Conservation (phyloP, 2,113 vertebrate genomes). For the Camelus bactrianus region DNA sequence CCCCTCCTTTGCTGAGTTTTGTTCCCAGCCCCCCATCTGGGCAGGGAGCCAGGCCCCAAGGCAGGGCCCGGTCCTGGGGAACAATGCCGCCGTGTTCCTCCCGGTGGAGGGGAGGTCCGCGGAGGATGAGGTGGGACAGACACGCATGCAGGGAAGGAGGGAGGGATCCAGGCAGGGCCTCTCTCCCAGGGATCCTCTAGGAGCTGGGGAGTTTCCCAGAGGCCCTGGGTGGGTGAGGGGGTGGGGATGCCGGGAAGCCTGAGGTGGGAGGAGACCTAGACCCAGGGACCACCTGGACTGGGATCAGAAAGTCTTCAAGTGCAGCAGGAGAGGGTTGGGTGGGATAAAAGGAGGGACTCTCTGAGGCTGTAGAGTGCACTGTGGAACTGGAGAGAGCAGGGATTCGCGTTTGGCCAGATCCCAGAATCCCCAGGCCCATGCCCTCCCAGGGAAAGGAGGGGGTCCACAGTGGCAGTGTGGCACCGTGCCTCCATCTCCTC, state of each 20-base stretch:
- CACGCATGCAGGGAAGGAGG: neutral
- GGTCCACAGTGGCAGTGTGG: neutral
- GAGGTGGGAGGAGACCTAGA: neutral
- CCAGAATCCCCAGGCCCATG: neutral
- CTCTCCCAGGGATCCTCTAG: neutral
- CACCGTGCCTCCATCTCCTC: too few species aligned
- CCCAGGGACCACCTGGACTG: neutral
- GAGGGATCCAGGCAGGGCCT: neutral
- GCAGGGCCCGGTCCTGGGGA: constrained; percentile 67
- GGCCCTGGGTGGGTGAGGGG: neutral
- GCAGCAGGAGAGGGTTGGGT: constrained; percentile 1
- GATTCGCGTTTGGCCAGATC: neutral
- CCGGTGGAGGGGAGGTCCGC: constrained; percentile 20
- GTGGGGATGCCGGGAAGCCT: neutral
- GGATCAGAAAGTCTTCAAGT: neutral
- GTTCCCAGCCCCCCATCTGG: constrained; percentile 75
- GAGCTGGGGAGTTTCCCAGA: constrained; percentile 62
- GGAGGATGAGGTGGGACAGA: constrained; percentile 65
- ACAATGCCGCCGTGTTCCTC: constrained; percentile 76
- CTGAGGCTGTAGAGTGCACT: neutral
- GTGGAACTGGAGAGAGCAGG: neutral
- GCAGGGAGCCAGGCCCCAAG: constrained; percentile 74
- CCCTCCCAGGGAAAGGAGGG: neutral
- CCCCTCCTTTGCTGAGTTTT: constrained; percentile 58
- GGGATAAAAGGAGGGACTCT: constrained; percentile 61